Evolutionary conservation across 1,140 invertebrate species (phyloP).

Genomic region (Alviniconcha marisindica): DNA sequence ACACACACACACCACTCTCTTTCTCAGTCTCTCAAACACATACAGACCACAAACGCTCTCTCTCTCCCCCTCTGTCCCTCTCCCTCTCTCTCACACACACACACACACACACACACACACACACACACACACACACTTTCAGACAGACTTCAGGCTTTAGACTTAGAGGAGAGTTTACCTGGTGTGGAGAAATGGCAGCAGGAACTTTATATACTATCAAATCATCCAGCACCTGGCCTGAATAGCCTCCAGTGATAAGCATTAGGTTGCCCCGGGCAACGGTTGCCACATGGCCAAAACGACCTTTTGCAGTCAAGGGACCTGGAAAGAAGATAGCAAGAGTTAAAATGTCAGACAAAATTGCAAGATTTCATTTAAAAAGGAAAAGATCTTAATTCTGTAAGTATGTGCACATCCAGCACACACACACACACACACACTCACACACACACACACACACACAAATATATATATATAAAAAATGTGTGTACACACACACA

Average conservation of each 20-base stretch:
- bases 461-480: too few relatives aligned
- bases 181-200: slow-evolving; percentile 74
- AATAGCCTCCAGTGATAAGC: slow-evolving; percentile 92
- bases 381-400: too few relatives aligned
- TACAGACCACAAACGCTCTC: not conserved
- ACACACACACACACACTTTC: slow-evolving; percentile 1
- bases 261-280: slow-evolving; percentile 89
- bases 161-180: slow-evolving; percentile 55
- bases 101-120: not conserved
- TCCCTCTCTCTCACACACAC: not conserved
- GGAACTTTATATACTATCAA: slow-evolving; percentile 77
- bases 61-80: not conserved
- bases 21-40: not conserved
- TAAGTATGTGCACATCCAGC: too few relatives aligned
- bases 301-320: slow-evolving; percentile 66
- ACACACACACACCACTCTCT: not conserved
- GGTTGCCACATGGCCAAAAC: slow-evolving; percentile 90
- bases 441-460: too few relatives aligned
- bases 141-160: not conserved
- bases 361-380: too few relatives aligned
- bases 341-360: too few relatives aligned
- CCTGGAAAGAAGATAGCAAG: not conserved
- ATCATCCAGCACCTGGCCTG: slow-evolving; percentile 88
- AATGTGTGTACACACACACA: not conserved
- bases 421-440: too few relatives aligned